phyloP scores from a whole-genome alignment of 2,113 vertebrate genomes.

The Crocuta crocuta region DNA sequence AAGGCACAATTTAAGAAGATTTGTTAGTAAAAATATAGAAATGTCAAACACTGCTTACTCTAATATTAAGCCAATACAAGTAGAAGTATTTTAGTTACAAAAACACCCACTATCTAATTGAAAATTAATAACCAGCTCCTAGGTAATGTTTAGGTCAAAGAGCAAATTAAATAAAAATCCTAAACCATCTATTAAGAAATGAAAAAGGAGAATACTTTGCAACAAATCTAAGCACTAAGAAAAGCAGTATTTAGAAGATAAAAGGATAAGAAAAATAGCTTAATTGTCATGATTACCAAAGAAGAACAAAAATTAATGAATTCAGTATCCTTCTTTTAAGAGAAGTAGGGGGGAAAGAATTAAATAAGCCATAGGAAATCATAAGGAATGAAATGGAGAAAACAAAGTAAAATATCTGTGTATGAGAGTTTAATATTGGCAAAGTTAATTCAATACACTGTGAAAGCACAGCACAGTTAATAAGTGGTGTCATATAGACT shows the following conservation, averaged over 20 bases:
- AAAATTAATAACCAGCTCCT: background rate
- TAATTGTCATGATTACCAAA: background rate
- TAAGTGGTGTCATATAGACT: background rate
- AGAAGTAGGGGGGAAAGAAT: background rate
- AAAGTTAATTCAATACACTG: background rate
- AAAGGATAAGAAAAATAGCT: background rate
- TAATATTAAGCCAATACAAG: background rate
- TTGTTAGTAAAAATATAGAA: background rate
- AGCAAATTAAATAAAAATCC: background rate
- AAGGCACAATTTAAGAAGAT: background rate
- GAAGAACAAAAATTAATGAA: background rate
- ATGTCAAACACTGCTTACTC: background rate
- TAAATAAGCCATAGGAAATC: background rate
- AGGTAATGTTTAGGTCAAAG: background rate
- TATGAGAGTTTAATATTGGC: background rate
- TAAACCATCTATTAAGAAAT: background rate
- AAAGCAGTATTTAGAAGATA: background rate
- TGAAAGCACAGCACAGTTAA: background rate
- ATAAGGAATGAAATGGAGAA: background rate
- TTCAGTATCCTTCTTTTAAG: background rate
- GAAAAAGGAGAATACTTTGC: background rate
- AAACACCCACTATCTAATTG: background rate
- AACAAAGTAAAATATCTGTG: background rate
- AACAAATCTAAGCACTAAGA: background rate
- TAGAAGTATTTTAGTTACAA: background rate